Evolutionary conservation across 1,140 invertebrate species (phyloP).

Genomic region (Laupala kohalensis): DNA sequence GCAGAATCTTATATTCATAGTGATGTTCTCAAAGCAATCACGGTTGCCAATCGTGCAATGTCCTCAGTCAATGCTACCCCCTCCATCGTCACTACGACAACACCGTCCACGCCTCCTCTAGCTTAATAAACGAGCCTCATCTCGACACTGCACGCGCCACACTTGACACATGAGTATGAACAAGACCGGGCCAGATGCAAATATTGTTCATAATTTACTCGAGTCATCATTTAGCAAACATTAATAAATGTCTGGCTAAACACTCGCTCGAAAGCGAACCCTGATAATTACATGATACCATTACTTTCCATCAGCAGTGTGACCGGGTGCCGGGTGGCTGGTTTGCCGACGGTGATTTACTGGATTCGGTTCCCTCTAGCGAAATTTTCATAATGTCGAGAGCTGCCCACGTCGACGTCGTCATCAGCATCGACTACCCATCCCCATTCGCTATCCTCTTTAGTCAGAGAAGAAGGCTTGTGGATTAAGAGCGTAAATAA

Average conservation of each 20-base stretch:
- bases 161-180: neutral
- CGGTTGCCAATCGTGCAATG: neutral
- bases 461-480: neutral
- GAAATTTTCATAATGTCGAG: neutral
- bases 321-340: too few species aligned
- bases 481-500: neutral
- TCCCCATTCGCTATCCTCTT: too few species aligned
- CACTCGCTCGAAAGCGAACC: neutral
- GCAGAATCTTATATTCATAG: too few species aligned
- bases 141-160: neutral
- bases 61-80: neutral
- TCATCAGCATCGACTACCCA: too few species aligned
- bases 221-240: neutral
- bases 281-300: neutral
- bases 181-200: neutral
- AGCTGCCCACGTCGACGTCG: neutral
- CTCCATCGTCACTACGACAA: too few species aligned
- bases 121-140: neutral
- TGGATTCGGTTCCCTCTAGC: neutral
- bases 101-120: neutral
- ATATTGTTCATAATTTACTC: neutral
- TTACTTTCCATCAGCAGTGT: neutral
- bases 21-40: too few species aligned
- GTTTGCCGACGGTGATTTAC: too few species aligned
- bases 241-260: neutral